phyloP scores from a whole-genome alignment of 2,797 vertebrate species.

The Syngnathus acus region DNA sequence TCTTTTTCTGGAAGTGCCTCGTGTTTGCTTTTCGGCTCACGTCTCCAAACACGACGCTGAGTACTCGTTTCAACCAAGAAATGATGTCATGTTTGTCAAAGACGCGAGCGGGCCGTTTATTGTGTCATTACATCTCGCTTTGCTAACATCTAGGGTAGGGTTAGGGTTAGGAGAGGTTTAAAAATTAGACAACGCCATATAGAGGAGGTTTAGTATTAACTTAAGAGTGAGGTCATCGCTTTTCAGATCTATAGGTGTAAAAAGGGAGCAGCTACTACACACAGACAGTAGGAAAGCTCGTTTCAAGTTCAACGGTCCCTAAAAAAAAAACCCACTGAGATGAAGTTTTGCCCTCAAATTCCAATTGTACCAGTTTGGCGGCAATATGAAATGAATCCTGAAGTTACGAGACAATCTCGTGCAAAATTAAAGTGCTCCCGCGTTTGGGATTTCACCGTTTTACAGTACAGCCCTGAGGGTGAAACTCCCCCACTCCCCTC shows the following conservation, averaged over 20 bases:
- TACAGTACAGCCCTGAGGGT: conserved; percentile 19
- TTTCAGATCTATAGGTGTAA: conserved; percentile 21
- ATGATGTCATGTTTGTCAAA: background rate
- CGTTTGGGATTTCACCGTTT: conserved; percentile 30
- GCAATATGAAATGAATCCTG: conserved; percentile 3
- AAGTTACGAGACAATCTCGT: conserved; percentile 10
- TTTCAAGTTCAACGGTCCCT: too few relatives aligned
- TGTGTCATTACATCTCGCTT: conserved; percentile 8
- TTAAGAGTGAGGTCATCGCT: conserved; percentile 38
- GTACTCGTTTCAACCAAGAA: conserved; percentile 19
- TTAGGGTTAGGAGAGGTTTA: conserved; percentile 46
- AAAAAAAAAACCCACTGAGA: background rate
- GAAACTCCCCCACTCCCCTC: conserved; percentile 21
- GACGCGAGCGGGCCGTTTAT: background rate
- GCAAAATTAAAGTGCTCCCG: background rate
- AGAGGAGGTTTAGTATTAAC: conserved; percentile 59
- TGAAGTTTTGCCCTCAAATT: background rate
- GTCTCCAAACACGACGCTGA: conserved; percentile 28
- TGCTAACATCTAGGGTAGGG: background rate
- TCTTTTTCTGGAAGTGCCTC: conserved; percentile 14
- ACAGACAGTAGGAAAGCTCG: too few relatives aligned
- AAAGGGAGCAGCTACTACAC: background rate
- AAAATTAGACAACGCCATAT: conserved; percentile 46
- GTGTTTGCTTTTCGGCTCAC: conserved; percentile 35
- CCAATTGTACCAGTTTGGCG: background rate